Evolutionary conservation across 2,113 vertebrate genomes (phyloP).

Genomic region (Lophotis ruficrista): DNA sequence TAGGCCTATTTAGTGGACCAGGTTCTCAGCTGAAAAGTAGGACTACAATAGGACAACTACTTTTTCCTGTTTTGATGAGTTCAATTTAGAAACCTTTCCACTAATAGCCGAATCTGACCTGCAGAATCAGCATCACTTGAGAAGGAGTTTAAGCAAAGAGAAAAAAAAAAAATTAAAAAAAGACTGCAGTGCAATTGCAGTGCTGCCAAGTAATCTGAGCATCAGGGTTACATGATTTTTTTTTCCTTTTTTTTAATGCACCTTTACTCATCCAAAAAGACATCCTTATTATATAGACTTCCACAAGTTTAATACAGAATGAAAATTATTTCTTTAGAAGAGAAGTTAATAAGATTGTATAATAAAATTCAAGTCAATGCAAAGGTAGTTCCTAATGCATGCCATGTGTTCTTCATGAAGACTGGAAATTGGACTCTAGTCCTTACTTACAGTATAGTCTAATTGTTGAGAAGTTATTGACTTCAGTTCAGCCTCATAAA

Average conservation of each 20-base stretch:
- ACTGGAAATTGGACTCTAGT: neutral
- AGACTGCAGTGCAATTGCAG: neutral
- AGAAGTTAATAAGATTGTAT: neutral
- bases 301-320: neutral
- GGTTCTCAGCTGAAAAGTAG: neutral
- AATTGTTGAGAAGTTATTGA: neutral
- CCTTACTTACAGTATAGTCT: neutral
- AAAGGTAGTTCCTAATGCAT: neutral
- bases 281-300: neutral
- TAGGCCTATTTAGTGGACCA: neutral
- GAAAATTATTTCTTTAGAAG: neutral
- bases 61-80: neutral
- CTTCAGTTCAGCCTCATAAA: neutral
- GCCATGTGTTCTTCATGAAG: neutral
- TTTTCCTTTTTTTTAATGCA: neutral
- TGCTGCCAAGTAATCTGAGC: neutral
- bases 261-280: neutral
- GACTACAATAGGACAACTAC: neutral
- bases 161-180: neutral
- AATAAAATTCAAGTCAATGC: neutral
- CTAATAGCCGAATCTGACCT: neutral
- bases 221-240: fast-evolving
- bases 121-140: neutral
- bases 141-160: neutral
- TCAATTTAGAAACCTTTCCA: neutral